phyloP scores from a whole-genome alignment of 64 coral and sea anemone species.

The Actinia equina region DNA sequence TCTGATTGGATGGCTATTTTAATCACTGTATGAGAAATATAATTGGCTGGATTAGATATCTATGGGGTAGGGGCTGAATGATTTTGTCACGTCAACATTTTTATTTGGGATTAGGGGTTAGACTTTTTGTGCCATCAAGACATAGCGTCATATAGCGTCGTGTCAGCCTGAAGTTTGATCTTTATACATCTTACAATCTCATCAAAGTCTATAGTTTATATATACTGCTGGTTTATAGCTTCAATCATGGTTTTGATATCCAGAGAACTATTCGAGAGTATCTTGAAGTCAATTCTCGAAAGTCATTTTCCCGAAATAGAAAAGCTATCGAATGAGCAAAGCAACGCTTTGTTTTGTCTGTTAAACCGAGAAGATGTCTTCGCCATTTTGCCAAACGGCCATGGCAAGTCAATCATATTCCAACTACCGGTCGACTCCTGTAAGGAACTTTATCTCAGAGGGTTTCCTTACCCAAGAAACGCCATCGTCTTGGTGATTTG shows the following conservation, averaged over 20 bases:
- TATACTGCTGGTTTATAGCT: not conserved
- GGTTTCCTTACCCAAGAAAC: no score
- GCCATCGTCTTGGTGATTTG: no score
- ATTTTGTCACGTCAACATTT: not conserved
- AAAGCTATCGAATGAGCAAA: constrained; percentile 42
- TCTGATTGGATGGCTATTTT: no score
- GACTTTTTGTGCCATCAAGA: constrained; percentile 7
- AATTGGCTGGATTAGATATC: constrained; percentile 6
- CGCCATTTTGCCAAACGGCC: constrained; percentile 31
- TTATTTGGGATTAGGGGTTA: constrained; percentile 10
- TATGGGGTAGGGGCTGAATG: constrained; percentile 18
- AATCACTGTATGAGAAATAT: constrained; percentile 20
- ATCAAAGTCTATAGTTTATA: constrained; percentile 30
- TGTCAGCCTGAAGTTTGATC: not conserved
- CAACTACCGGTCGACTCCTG: no score
- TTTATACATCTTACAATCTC: constrained; percentile 16
- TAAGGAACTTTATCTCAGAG: no score
- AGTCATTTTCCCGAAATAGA: constrained; percentile 37
- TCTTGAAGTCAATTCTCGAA: not conserved
- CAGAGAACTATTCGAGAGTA: no score
- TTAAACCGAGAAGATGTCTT: constrained; percentile 41
- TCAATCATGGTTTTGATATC: not conserved
- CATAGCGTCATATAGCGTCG: not conserved
- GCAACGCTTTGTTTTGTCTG: constrained; percentile 32
- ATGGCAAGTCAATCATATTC: no score